Conservation (phyloP, 2,113 vertebrate species). For the Chloroceryle aenea region DNA sequence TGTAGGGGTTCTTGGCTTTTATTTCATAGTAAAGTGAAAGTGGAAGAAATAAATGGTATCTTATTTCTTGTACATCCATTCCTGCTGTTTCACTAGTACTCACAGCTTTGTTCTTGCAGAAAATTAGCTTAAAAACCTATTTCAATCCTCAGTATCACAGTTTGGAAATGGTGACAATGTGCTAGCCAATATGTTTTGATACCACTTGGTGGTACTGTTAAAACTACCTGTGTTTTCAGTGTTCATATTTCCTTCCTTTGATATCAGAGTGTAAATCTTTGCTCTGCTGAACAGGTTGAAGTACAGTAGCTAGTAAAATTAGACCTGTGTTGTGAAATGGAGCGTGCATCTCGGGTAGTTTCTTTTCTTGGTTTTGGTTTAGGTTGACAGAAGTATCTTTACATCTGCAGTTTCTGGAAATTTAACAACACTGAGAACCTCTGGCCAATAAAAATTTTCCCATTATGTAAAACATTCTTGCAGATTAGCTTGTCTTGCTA, state of each 20-base stretch:
- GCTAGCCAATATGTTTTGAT: not conserved
- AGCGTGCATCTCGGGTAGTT: conserved; percentile 28
- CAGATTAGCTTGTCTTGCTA: conserved; percentile 60
- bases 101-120: too few relatives aligned
- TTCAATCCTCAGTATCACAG: not conserved
- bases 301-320: not conserved
- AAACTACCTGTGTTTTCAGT: not conserved
- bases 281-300: not conserved
- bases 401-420: conserved; percentile 77
- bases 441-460: conserved; percentile 65
- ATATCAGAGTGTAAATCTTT: not conserved
- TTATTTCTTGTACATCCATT: conserved; percentile 28
- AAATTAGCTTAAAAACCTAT: not conserved
- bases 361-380: conserved; percentile 76
- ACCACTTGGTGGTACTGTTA: not conserved
- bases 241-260: not conserved
- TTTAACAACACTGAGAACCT: conserved; percentile 71
- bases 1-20: not conserved
- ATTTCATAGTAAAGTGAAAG: not conserved
- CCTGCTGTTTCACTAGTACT: not conserved
- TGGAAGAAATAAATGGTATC: not conserved
- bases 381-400: conserved; percentile 61
- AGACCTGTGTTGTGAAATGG: conserved; percentile 29
- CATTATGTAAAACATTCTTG: conserved; percentile 65
- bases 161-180: not conserved